These are phyloP conservation scores for Mastacembelus armatus DNA, from an alignment of 2,797 vertebrate species.

Conservation along the genomic window DNA sequence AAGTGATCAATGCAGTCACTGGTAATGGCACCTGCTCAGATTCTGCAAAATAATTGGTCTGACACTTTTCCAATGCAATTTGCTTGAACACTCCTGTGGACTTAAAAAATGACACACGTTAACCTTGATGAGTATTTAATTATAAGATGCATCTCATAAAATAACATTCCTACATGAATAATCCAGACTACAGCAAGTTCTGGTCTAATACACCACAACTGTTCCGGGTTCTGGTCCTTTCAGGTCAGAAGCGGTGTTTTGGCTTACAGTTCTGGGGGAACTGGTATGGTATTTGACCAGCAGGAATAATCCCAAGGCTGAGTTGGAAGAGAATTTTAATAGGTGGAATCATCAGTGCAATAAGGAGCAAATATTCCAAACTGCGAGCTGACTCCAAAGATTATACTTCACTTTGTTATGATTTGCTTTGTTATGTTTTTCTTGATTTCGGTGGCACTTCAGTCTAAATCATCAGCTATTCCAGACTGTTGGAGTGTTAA, in stretches of 20 bases:
- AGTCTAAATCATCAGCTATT: background rate
- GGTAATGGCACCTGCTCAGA: slow-evolving; percentile 62
- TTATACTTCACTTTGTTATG: background rate
- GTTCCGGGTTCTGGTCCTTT: background rate
- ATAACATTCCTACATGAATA: slow-evolving; percentile 21
- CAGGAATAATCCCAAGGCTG: background rate
- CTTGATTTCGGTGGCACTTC: background rate
- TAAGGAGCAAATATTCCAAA: too few relatives aligned
- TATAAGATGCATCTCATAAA: slow-evolving; percentile 14
- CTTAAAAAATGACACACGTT: slow-evolving; percentile 44
- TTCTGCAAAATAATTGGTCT: slow-evolving; percentile 60
- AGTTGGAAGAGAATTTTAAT: background rate
- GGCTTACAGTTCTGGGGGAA: too few relatives aligned
- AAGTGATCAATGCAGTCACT: slow-evolving; percentile 59
- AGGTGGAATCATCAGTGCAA: too few relatives aligned
- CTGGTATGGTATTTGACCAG: background rate
- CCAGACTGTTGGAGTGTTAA: background rate
- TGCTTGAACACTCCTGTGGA: slow-evolving; percentile 50
- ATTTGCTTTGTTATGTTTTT: background rate
- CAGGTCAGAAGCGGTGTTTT: background rate
- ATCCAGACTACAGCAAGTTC: background rate
- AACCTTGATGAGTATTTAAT: slow-evolving; percentile 25
- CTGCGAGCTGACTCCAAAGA: too few relatives aligned
- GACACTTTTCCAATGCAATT: slow-evolving; percentile 57
- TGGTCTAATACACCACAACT: background rate